Evolutionary conservation across 2,113 vertebrate genomes (phyloP).

Genomic region (Marcusenius ussheri): DNA sequence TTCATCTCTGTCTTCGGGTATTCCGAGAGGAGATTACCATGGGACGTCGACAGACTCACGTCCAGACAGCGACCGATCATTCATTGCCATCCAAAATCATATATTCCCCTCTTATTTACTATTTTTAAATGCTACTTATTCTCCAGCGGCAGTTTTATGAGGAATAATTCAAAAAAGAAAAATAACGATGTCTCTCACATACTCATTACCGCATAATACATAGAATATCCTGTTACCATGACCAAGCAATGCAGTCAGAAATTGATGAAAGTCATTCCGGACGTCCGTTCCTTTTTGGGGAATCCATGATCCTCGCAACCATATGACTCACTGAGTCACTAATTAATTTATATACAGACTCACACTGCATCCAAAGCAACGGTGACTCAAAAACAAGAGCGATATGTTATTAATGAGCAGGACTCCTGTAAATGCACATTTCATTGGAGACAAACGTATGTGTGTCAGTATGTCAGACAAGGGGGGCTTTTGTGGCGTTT

Average conservation of each 20-base stretch:
- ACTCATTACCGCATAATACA: not conserved
- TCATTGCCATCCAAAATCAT: not conserved
- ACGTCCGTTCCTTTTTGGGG: not conserved
- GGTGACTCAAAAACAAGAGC: not conserved
- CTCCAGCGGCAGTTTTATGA: not conserved
- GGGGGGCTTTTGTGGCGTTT: not conserved
- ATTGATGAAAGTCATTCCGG: not conserved
- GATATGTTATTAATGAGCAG: not conserved
- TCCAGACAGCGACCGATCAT: not conserved
- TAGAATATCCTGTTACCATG: not conserved
- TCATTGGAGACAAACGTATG: not conserved
- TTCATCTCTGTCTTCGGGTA: not conserved
- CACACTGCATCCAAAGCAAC: not conserved
- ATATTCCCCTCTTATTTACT: not conserved
- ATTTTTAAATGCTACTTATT: not conserved
- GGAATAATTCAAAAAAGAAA: not conserved
- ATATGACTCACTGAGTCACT: not conserved
- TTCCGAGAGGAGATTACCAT: not conserved
- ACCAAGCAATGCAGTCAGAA: not conserved
- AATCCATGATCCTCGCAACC: not conserved
- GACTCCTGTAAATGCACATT: not conserved
- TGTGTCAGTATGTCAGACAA: not conserved
- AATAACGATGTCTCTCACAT: not conserved
- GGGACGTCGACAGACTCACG: not conserved
- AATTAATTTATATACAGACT: constrained; percentile 12